Evolutionary conservation across 2,113 vertebrate species (phyloP).

Genomic region (Scytalopus superciliaris): DNA sequence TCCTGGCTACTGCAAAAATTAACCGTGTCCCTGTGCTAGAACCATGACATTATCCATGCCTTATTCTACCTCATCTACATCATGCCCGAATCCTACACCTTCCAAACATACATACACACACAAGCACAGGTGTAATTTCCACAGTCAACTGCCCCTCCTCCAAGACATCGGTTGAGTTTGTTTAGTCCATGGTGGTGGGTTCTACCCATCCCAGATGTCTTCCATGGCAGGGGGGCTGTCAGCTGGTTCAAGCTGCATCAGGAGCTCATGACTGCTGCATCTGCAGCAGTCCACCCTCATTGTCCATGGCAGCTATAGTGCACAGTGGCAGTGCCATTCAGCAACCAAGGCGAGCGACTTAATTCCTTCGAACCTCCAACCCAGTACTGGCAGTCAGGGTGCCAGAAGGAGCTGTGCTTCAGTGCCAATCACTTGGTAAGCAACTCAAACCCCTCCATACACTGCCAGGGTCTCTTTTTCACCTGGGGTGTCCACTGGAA

Average conservation of each 20-base stretch:
- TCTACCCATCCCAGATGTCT: background rate
- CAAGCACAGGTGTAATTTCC: background rate
- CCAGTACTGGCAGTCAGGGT: background rate
- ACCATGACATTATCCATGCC: background rate
- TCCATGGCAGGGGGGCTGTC: background rate
- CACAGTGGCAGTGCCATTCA: background rate
- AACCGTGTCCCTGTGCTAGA: background rate
- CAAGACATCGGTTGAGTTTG: background rate
- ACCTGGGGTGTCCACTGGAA: background rate
- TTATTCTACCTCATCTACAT: background rate
- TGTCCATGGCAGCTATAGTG: background rate
- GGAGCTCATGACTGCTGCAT: background rate
- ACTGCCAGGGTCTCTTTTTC: background rate
- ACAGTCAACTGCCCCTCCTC: no score
- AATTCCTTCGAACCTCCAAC: background rate
- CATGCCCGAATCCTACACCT: background rate
- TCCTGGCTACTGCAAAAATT: background rate
- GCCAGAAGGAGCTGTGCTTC: background rate
- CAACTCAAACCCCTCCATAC: rapidly evolving
- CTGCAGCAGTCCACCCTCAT: background rate
- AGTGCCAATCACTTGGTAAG: background rate
- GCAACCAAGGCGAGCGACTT: background rate
- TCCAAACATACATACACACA: background rate
- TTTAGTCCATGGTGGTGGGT: background rate
- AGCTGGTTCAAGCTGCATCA: background rate